phyloP scores from a whole-genome alignment of 30 jellyfish, hydroid and myxozoan genomes.

The Aurelia coerulea region DNA sequence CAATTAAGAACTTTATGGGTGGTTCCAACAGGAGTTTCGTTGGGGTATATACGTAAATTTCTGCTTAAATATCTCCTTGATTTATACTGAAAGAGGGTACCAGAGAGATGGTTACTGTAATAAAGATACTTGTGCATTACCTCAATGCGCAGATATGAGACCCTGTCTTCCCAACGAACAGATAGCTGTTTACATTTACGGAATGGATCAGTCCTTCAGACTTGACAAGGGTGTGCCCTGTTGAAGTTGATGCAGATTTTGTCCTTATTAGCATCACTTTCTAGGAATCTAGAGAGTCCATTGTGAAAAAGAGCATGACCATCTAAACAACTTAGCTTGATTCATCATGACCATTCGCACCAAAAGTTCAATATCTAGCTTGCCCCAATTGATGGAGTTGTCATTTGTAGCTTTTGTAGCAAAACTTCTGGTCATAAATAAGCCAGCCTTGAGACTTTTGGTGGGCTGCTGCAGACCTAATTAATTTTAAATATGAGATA shows the following conservation, averaged over 20 bases:
- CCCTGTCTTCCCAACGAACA: neutral
- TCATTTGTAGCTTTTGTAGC: no score
- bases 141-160: conserved; percentile 2
- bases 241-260: no score
- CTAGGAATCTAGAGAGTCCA: no score
- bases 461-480: neutral
- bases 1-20: neutral
- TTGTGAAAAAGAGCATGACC: no score
- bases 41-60: neutral
- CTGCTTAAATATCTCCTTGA: neutral
- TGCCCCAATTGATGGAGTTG: no score
- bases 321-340: no score
- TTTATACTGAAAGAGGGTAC: neutral
- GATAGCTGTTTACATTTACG: neutral
- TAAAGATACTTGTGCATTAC: neutral
- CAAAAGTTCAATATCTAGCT: no score
- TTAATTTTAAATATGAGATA: neutral
- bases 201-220: conserved; percentile 10
- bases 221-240: no score
- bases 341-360: no score
- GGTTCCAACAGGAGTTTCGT: neutral
- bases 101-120: neutral
- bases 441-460: no score
- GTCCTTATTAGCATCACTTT: no score
- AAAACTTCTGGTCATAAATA: no score